Evolutionary conservation across 2,113 vertebrate species (phyloP).

Genomic region (Sander lucioperca): DNA sequence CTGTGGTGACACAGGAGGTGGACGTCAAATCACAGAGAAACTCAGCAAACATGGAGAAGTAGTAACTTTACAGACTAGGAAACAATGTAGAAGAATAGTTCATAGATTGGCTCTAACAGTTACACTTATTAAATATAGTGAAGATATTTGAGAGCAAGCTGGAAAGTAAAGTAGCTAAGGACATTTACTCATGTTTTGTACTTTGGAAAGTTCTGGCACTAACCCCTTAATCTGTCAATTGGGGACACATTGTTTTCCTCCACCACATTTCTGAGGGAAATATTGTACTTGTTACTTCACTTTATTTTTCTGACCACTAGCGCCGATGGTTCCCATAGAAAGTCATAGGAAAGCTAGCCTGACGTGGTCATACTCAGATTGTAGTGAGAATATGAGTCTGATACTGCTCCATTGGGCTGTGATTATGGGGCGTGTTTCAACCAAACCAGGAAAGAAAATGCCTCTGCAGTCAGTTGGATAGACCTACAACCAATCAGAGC

Average conservation of each 20-base stretch:
- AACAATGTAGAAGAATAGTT: background rate
- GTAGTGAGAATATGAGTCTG: too few species aligned
- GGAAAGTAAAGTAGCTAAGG: background rate
- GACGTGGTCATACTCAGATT: too few species aligned
- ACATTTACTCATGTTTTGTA: background rate
- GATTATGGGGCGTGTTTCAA: too few species aligned
- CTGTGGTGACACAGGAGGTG: slow-evolving; percentile 61
- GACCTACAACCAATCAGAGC: too few species aligned
- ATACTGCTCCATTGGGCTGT: too few species aligned
- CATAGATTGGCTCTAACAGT: background rate
- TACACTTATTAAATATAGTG: background rate
- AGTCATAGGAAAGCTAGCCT: background rate
- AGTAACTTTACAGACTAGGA: background rate
- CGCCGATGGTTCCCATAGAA: background rate
- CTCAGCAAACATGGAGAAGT: background rate
- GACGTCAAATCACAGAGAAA: slow-evolving; percentile 5
- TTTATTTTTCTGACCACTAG: background rate
- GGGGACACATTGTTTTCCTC: too few species aligned
- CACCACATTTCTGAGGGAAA: background rate
- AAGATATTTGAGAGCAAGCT: background rate
- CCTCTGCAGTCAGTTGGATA: too few species aligned
- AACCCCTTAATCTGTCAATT: too few species aligned
- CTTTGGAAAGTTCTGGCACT: background rate
- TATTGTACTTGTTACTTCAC: background rate
- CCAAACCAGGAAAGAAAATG: too few species aligned